phyloP scores from a whole-genome alignment of 2,797 vertebrate species.

The Tangara arthus region DNA sequence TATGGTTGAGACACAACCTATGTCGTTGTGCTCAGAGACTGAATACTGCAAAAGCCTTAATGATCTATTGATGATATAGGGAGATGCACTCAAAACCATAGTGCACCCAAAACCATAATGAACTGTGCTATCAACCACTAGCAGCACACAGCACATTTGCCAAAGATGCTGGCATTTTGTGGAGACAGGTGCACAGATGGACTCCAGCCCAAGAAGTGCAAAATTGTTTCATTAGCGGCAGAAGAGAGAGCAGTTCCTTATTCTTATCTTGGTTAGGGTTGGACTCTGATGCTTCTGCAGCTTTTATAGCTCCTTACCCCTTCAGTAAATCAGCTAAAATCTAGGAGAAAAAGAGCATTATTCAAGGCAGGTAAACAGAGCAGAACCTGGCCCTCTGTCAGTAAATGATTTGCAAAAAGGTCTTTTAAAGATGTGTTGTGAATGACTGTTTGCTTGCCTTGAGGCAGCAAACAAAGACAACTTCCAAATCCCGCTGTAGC shows the following conservation, averaged over 20 bases:
- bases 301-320: background rate
- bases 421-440: background rate
- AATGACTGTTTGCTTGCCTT: slow-evolving; percentile 26
- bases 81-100: background rate
- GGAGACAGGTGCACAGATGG: background rate
- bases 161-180: background rate
- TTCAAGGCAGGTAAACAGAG: slow-evolving; percentile 26
- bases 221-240: background rate
- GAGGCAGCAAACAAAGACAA: slow-evolving; percentile 25
- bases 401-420: slow-evolving; percentile 3
- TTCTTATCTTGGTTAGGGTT: background rate
- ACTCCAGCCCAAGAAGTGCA: background rate
- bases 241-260: background rate
- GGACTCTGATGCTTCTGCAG: background rate
- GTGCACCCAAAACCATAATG: background rate
- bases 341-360: background rate
- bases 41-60: background rate
- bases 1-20: background rate
- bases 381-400: background rate
- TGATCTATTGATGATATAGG: background rate
- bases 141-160: background rate
- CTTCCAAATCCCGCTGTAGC: background rate
- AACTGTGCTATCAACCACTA: background rate
- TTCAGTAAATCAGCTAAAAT: background rate
- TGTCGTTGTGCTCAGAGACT: background rate